Evolutionary conservation across 2,797 vertebrate genomes (phyloP), one percentile per base, ranked within the genome.

Genomic region (Poeciliopsis presidionis): DNA sequence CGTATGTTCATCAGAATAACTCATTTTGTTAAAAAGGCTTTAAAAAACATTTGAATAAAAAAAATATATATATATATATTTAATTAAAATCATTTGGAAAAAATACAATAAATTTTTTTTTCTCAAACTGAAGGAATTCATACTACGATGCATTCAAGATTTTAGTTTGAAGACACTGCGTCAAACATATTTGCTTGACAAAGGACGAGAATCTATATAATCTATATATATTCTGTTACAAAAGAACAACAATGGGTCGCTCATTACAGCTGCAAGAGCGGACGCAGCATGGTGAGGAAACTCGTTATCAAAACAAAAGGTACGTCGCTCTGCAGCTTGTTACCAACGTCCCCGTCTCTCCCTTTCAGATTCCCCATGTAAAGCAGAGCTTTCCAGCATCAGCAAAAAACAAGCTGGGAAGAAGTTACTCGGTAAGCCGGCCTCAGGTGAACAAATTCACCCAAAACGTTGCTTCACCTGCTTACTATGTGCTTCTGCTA

Each of bases 381-480:
- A 94, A 91, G 90, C 89, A 88, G 94, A 96, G 89, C 92, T 95
- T 82, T 94, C 87, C 78, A 88, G 84, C 73, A 94, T 95, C 88
- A 94, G 90, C 91, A 95, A 87, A 91, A 92, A 94, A 83, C 95
- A 94, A 84, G 85, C 91, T 4, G 94, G 94, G 36, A 96, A 95
- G 90, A 96, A 96, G 90, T 89, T 96, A 57, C 93, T 96, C 6
- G 96, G 96, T 96, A 78, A 92, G 94, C 92, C 45, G 70, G 47
- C 74, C 61, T 55, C 73, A 61, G 39, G 79, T 59, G 70, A 78
- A 51, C n/a, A 71, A 33, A 76, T 28, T 36, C 55, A 59, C 69
- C 45, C 18, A 47, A 43, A 72, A 1, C 14, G 1, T 61, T 14
- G n/a, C 69, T n/a, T 36, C 69, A 1, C 12, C 53, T 39, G 13